Evolutionary conservation across 2,113 vertebrate genomes (phyloP).

Genomic region (Chloropsis hardwickii): DNA sequence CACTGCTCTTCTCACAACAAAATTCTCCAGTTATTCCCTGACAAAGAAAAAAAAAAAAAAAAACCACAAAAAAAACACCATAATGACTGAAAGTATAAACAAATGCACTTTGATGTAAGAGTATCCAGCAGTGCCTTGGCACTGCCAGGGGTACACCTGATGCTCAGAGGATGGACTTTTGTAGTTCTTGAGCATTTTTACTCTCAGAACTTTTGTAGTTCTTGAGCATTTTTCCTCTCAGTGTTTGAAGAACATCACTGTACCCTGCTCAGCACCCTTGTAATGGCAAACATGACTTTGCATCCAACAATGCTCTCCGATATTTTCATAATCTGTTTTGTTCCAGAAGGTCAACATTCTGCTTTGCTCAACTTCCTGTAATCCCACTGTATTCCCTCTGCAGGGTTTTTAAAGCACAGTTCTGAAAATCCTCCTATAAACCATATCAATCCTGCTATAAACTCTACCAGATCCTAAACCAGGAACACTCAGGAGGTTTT

Average conservation of each 20-base stretch:
- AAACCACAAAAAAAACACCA: too few species aligned
- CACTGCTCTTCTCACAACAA: background rate
- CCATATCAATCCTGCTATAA: background rate
- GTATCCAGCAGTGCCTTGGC: background rate
- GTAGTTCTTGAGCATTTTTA: background rate
- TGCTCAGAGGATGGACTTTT: background rate
- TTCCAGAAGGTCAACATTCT: background rate
- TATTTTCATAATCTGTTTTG: background rate
- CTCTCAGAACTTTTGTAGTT: background rate
- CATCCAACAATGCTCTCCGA: background rate
- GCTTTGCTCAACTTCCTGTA: background rate
- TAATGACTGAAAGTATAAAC: background rate
- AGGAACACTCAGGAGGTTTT: background rate
- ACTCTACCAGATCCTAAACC: background rate
- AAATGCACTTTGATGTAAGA: background rate
- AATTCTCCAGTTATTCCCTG: background rate
- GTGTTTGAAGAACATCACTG: background rate
- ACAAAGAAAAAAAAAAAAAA: background rate
- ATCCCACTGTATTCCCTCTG: background rate
- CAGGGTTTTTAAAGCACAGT: background rate
- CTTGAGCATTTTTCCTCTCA: background rate
- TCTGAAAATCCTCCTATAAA: conserved; percentile 4
- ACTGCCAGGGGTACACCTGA: background rate
- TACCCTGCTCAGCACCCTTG: background rate
- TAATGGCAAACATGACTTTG: conserved; percentile 13